Conservation (phyloP, 2,113 vertebrate species). For the Nothobranchius furzeri region DNA sequence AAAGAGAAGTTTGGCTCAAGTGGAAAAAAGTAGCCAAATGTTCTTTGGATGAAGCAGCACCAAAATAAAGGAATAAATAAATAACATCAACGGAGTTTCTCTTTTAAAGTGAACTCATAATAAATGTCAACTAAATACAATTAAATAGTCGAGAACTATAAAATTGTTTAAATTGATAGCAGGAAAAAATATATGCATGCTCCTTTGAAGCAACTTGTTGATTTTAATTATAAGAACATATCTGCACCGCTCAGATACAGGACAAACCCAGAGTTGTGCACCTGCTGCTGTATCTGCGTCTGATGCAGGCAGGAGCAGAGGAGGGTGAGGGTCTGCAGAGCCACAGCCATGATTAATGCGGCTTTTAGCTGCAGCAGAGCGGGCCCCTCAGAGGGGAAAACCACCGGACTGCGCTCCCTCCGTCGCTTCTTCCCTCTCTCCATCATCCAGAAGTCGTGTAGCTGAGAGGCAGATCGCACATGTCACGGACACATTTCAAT, state of each 20-base stretch:
- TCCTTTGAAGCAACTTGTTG: too few species aligned
- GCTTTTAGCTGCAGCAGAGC: conserved; percentile 74
- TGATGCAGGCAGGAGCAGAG: conserved; percentile 17
- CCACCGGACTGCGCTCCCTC: conserved; percentile 48
- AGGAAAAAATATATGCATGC: too few species aligned
- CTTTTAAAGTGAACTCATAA: neutral
- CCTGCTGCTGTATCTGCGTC: neutral
- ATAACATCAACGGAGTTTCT: too few species aligned
- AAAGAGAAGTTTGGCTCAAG: conserved; percentile 43
- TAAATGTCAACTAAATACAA: too few species aligned
- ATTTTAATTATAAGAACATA: neutral
- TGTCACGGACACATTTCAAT: conserved; percentile 27
- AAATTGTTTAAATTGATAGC: too few species aligned
- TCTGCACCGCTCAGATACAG: too few species aligned
- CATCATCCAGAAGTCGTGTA: conserved; percentile 19
- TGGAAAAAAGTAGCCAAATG: conserved; percentile 20
- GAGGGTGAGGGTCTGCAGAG: conserved; percentile 59
- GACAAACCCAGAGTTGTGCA: neutral
- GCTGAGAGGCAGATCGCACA: conserved; percentile 17
- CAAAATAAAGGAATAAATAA: neutral
- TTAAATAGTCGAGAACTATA: too few species aligned
- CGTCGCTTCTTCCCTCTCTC: conserved; percentile 16
- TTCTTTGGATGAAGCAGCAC: neutral
- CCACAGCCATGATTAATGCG: conserved; percentile 75
- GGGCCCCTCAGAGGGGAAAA: conserved; percentile 39